Base-by-base conservation (phyloP, 1,140 invertebrate species). In the Drosophila varians region DNA sequence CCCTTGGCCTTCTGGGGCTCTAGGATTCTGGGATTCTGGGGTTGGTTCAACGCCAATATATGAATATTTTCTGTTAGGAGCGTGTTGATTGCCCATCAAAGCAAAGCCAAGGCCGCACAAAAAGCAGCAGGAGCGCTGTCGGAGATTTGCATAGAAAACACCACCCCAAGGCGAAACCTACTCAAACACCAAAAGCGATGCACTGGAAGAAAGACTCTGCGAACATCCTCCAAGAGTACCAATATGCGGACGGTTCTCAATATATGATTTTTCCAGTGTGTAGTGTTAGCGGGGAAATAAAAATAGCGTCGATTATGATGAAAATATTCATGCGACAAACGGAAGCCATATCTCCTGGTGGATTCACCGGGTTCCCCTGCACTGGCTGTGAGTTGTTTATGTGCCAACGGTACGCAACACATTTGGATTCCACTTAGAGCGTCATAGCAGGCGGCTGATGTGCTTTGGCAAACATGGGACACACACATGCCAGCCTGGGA, bases 271-370 rank as follows among this genome's bases (percentile, higher is more conserved):
- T 42, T 18, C 26, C 34, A 31, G 28, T 38, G 36, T 49, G 38
- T 70, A 70, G 45, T 46, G 68, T 72, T 56, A 73, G 47, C 68
- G 28, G 42, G 66, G 80, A 74, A 73, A 86, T 87, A 84, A 84
- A 86, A 87, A 84, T 84, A 84, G 80, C 72, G 45, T 65, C 76
- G 80, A 84, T 86, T 84, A 84, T 84, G 82, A 84, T 84, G 80
- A 87, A 84, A 84, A 84, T 87, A 87, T 84, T 84, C 82, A 87
- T 87, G 73, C 73, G 80, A 80, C 76, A 77, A 83, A 80, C 80
- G 76, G 62, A 80, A 80, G 52, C 57, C 77, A 65, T 75, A 64
- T 64, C 60, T 64, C 28, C 56, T 42, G 65, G 71, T 75, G 71
- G 69, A 47, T 58, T 57, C 46, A 56, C 64, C 58, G 36, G 36